phyloP scores from a whole-genome alignment of 2,888 invertebrate species.

The Trissoscelio sp. region DNA sequence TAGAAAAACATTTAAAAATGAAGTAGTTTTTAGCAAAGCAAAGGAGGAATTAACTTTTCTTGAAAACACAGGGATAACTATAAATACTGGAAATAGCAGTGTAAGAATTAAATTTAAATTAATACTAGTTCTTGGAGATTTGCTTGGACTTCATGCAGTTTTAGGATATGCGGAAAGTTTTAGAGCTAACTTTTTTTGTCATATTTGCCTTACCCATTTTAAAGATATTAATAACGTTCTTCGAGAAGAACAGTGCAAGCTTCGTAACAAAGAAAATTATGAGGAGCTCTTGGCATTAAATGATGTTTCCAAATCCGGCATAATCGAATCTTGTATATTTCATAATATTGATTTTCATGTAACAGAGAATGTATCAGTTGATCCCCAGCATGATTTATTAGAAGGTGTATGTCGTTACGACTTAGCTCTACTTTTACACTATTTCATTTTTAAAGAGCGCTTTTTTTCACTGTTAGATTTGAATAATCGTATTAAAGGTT shows the following conservation, averaged over 20 bases:
- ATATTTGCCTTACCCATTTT: slow-evolving; percentile 45
- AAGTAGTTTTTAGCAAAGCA: slow-evolving; percentile 59
- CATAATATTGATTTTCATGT: slow-evolving; percentile 39
- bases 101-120: slow-evolving; percentile 22
- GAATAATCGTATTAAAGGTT: slow-evolving; percentile 63
- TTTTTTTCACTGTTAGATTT: slow-evolving; percentile 20
- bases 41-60: slow-evolving; percentile 66
- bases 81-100: slow-evolving; percentile 18
- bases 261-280: slow-evolving; percentile 44
- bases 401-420: slow-evolving; percentile 71
- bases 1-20: slow-evolving; percentile 59
- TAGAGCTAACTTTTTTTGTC: slow-evolving; percentile 52
- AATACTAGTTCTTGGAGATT: slow-evolving; percentile 61
- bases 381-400: slow-evolving; percentile 69
- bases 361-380: slow-evolving; percentile 57
- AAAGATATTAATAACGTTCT: slow-evolving; percentile 36
- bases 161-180: slow-evolving; percentile 63
- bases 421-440: slow-evolving; percentile 61
- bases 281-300: slow-evolving; percentile 12
- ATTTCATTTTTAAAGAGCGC: slow-evolving; percentile 61
- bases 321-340: slow-evolving; percentile 24
- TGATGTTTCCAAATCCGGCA: slow-evolving; percentile 22
- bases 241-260: slow-evolving; percentile 34
- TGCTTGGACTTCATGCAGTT: slow-evolving; percentile 53
- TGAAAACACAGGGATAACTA: slow-evolving; percentile 56